Evolutionary conservation across 1,140 invertebrate species (phyloP).

Genomic region (Teleogryllus occipitalis): DNA sequence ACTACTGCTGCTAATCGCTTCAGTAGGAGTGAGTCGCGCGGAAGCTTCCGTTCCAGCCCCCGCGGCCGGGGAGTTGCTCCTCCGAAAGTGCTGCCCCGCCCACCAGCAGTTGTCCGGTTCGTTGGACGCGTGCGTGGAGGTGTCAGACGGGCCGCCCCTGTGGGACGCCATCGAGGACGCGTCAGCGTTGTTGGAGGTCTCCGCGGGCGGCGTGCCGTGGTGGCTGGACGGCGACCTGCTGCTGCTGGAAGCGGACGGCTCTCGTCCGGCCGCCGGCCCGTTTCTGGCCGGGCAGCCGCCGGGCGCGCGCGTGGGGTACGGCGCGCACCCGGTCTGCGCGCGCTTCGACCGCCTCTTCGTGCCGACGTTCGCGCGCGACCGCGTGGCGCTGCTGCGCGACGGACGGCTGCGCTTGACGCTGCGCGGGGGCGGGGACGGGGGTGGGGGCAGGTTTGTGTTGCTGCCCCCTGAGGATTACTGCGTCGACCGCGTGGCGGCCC

Average conservation of each 20-base stretch:
- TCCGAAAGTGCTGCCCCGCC: not conserved
- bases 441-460: not conserved
- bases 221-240: not conserved
- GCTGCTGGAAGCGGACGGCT: not conserved
- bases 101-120: not conserved
- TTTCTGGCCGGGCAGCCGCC: no score
- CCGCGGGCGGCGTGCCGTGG: not conserved
- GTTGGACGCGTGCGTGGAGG: not conserved
- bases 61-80: no score
- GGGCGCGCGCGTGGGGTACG: not conserved
- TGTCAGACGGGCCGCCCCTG: no score
- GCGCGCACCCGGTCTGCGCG: not conserved
- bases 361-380: not conserved
- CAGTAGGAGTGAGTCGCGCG: no score
- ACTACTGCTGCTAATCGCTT: no score
- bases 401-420: not conserved
- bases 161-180: no score
- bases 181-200: no score
- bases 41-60: no score
- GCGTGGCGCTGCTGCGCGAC: not conserved
- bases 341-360: not conserved
- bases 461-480: not conserved
- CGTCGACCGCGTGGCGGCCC: not conserved
- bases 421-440: no score
- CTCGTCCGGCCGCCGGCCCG: not conserved